A percentile compares a stretch with the other conserved stretches of the same genome.
These are phyloP conservation scores for Calephelis nemesis DNA, from an alignment of 1,140 invertebrate species.

Conservation along the genomic window DNA sequence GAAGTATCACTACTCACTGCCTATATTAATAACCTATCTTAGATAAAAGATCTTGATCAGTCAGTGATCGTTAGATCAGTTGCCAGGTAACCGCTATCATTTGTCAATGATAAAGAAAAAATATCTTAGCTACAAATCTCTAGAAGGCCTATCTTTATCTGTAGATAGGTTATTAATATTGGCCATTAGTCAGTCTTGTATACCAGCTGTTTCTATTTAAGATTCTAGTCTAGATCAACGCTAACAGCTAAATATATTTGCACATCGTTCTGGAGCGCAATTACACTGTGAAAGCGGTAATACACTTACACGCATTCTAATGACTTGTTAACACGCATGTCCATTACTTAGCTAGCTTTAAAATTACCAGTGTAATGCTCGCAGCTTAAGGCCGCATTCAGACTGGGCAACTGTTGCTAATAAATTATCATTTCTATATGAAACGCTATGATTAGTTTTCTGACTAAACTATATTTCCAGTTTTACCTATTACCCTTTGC, in stretches of 20 bases:
- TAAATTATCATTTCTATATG: too few species aligned
- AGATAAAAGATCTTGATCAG: too few species aligned
- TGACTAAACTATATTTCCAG: too few species aligned
- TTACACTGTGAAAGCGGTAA: slow-evolving; percentile 16
- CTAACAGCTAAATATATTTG: slow-evolving; percentile 17
- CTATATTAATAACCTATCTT: too few species aligned
- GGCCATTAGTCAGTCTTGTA: neutral
- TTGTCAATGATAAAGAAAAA: neutral
- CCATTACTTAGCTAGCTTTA: slow-evolving; percentile 12
- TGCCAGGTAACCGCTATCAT: too few species aligned
- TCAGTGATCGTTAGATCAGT: too few species aligned
- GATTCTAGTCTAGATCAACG: neutral
- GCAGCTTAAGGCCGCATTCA: neutral
- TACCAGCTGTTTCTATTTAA: neutral
- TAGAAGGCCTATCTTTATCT: too few species aligned
- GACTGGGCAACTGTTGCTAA: neutral
- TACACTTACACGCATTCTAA: slow-evolving; percentile 15
- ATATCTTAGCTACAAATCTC: neutral
- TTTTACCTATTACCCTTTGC: too few species aligned
- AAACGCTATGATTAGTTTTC: too few species aligned
- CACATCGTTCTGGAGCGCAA: slow-evolving; percentile 16
- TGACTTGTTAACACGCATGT: slow-evolving; percentile 17
- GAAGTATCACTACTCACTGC: too few species aligned
- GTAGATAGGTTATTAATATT: too few species aligned
- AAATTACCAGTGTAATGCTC: slow-evolving; percentile 14